These are phyloP conservation scores for Pachypeltis micranthus DNA, from an alignment of 1,140 invertebrate species.

Conservation along the genomic window DNA sequence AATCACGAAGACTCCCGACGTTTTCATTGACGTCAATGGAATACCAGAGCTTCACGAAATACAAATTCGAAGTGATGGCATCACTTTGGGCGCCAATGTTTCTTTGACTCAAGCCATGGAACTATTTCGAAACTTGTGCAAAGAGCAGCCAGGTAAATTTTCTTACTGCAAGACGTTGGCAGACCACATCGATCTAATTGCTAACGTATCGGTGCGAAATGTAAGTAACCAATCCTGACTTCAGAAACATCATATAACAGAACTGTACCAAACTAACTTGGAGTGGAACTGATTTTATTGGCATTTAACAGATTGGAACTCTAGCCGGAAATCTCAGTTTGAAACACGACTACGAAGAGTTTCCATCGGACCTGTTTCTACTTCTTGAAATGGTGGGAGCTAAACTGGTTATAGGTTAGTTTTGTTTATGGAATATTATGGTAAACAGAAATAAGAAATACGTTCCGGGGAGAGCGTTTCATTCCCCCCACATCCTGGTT, in stretches of 20 bases:
- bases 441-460: no score
- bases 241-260: no score
- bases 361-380: slow-evolving; percentile 65
- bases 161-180: slow-evolving; percentile 36
- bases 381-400: slow-evolving; percentile 44
- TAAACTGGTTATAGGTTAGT: slow-evolving; percentile 21
- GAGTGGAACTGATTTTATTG: background rate
- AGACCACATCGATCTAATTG: slow-evolving; percentile 55
- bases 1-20: slow-evolving; percentile 37
- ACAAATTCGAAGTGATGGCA: slow-evolving; percentile 36
- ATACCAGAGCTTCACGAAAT: slow-evolving; percentile 47
- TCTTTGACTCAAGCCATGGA: slow-evolving; percentile 50
- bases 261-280: background rate
- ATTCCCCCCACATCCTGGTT: no score
- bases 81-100: slow-evolving; percentile 51
- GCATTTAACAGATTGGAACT: slow-evolving; percentile 48
- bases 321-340: slow-evolving; percentile 68
- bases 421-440: no score
- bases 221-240: no score
- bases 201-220: slow-evolving; percentile 59
- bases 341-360: slow-evolving; percentile 54
- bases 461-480: no score
- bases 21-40: slow-evolving; percentile 59
- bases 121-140: slow-evolving; percentile 42
- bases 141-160: slow-evolving; percentile 35